phyloP scores from a whole-genome alignment of 2,113 vertebrate species.

The Sitta europaea region DNA sequence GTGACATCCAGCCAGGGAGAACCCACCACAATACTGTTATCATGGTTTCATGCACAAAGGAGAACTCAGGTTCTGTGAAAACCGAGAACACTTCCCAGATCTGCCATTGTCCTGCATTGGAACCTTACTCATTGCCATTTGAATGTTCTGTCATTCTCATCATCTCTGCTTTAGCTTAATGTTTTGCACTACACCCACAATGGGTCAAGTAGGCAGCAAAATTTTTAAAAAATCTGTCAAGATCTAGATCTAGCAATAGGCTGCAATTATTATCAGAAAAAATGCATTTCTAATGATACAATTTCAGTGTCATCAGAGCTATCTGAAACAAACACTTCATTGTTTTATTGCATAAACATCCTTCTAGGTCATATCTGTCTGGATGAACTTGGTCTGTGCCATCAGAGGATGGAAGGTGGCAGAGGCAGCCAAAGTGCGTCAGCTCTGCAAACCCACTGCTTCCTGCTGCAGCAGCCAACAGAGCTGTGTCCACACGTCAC shows the following conservation, averaged over 20 bases:
- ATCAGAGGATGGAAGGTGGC: background rate
- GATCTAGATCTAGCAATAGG: background rate
- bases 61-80: background rate
- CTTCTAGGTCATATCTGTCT: background rate
- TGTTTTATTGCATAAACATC: slow-evolving; percentile 6
- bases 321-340: slow-evolving; percentile 5
- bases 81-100: background rate
- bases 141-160: background rate
- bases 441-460: background rate
- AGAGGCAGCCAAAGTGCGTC: slow-evolving; percentile 13
- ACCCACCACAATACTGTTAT: background rate
- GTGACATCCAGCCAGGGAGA: background rate
- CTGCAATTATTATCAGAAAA: background rate
- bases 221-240: background rate
- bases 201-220: background rate
- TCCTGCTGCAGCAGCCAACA: background rate
- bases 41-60: background rate
- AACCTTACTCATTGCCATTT: background rate
- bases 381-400: background rate
- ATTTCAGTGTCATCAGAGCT: background rate
- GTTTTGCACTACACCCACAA: background rate
- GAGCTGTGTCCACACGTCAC: background rate
- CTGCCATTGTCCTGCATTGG: background rate
- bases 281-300: background rate
- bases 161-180: background rate